Base-by-base conservation (phyloP, 1,140 invertebrate species). In the Heliconius nattereri region DNA sequence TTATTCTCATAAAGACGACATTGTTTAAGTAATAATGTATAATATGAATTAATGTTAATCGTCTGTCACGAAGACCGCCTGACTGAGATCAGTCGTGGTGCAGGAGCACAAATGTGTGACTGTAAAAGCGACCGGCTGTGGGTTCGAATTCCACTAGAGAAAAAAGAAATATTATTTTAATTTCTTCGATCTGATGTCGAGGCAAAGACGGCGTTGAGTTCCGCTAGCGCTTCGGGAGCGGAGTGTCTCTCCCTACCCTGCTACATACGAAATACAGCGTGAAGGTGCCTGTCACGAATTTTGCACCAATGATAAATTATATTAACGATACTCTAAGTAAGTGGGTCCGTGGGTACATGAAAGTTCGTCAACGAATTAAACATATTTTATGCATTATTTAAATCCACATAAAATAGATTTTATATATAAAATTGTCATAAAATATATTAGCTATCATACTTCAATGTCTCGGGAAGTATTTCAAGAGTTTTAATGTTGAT, bases 1-100 rank as follows among this genome's bases (percentile, higher is more conserved):
- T 76, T 70, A 70, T 37, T 76, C 75, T 76, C 75, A 76, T 76
- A 76, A 76, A 70, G 75, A 70, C 2, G n/a, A 45, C 23, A 76
- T 76, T 76, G 75, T 76, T 76, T 45, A 71, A 45, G 20, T 40
- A 7, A 66, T 29, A 37, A 49, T 45, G 35, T 76, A 37, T 54
- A 2, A 49, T 19, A 76, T 16, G 37, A 26, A 49, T 20, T 76
- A 70, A 70, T 76, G 19, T 70, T 76, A 37, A 76, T 37, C 66
- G 26, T 70, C 32, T 26, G 40, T 16, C 16, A 45, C 57, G 23
- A 45, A 70, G 40, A 45, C 40, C 40, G 40, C 5, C 40, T 13
- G 13, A 13, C 40, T 1, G 40, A 45, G 40, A 3, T 13, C 40
- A 45, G 40, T 45, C 11, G 40, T 45, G 11, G 40, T 45, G 40